Base-by-base conservation (phyloP, 2,797 vertebrate species). In the Aldrovandia affinis region DNA sequence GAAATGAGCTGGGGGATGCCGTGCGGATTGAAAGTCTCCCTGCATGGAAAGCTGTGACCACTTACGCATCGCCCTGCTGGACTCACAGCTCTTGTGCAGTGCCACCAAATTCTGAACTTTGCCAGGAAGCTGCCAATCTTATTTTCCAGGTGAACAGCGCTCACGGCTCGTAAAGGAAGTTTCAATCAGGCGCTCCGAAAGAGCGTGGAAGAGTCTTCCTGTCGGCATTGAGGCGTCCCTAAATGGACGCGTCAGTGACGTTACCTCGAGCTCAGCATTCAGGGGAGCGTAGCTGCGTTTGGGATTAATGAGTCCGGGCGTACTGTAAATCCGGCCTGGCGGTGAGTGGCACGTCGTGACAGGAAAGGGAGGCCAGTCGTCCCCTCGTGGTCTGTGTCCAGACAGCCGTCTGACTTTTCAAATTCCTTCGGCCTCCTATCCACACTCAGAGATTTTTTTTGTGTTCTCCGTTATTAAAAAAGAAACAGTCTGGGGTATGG, bases 121-220 rank as follows among this genome's bases (percentile, higher is more conserved):
- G 2, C 30, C 28, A 65, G 28, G 63, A 33, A 65, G 63, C 82
- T 57, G 85, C 84, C 83, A 77, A 77, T 61, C 89, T 6, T 36
- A 83, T 91, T 33, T n/a, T 68, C 36, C 80, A 42, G 77, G 33
- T 25, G 83, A 86, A 83, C 92, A 94, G 96, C 96, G 93, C 96
- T 94, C 94, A 85, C 7, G 55, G 61, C n/a, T 65, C 63, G 87
- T 84, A 82, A 94, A 93, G 95, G 95, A 97, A 96, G 93, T n/a
- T 75, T 75, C 36, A 25, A 44, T 75, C 55, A 57, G 55, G 15
- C 55, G 15, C 55, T 57, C 55, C 9, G 18, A 57, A 12, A 52
- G 20, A 73, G 30, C 3, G 30, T 73, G 70, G 8, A 44, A 18
- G 44, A 20, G 10, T 73, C 68, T 42, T 36, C 15, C 18, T 10